Evolutionary conservation across 2,888 invertebrate species (phyloP).

Genomic region (Phanerotoma sp.): DNA sequence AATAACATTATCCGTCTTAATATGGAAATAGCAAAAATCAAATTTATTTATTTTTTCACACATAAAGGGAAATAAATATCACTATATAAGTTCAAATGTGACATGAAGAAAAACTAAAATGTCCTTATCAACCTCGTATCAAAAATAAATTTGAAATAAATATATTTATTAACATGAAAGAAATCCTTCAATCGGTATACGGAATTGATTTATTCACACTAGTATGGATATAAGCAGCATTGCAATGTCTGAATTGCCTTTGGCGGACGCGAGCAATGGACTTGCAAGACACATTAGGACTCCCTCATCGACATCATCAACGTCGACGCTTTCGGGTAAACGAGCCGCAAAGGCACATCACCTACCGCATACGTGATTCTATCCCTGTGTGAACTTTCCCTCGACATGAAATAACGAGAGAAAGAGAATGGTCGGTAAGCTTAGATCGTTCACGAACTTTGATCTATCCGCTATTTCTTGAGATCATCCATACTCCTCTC

Average conservation of each 20-base stretch:
- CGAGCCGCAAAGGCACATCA: slow-evolving; percentile 19
- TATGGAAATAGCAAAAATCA: no score
- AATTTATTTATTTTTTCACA: no score
- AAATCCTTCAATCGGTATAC: no score
- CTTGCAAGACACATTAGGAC: slow-evolving; percentile 10
- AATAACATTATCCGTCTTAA: no score
- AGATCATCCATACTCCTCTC: slow-evolving; percentile 5
- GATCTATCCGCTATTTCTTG: slow-evolving; percentile 16
- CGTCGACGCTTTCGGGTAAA: slow-evolving; percentile 18
- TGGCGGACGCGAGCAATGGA: slow-evolving; percentile 2
- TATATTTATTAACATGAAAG: no score
- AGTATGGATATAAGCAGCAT: background rate
- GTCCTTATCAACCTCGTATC: no score
- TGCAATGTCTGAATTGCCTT: background rate
- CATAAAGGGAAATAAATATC: no score
- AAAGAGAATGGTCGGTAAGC: background rate
- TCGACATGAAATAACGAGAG: slow-evolving; percentile 13
- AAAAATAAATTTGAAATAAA: no score
- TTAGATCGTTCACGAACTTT: slow-evolving; percentile 17
- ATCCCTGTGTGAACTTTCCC: slow-evolving; percentile 21
- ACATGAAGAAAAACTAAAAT: no score
- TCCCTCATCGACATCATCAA: slow-evolving; percentile 18
- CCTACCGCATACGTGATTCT: slow-evolving; percentile 25
- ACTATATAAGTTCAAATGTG: no score
- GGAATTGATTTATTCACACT: no score